These are phyloP conservation scores for Ormyrus labotus DNA, from an alignment of 2,888 invertebrate species.

Conservation along the genomic window DNA sequence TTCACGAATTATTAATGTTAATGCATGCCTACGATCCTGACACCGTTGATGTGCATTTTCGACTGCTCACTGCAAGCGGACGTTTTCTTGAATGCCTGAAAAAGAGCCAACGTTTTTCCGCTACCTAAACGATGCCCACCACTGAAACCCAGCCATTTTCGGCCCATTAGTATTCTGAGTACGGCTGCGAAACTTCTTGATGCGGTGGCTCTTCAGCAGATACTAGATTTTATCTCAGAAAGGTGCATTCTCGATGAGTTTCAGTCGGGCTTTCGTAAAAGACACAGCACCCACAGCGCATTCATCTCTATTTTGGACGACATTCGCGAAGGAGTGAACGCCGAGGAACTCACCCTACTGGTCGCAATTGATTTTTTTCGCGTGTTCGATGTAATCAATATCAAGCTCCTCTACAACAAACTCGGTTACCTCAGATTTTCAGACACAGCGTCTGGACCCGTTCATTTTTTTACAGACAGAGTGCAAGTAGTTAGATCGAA, in stretches of 20 bases:
- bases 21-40: too few relatives aligned
- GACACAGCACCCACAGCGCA: constrained; percentile 3
- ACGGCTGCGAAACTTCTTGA: constrained; percentile 48
- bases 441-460: too few relatives aligned
- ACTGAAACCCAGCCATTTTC: constrained; percentile 4
- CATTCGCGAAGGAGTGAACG: not conserved
- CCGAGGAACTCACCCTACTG: not conserved
- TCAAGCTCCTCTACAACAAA: not conserved
- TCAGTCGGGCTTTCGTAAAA: constrained; percentile 31
- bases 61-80: too few relatives aligned
- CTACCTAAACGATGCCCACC: not conserved
- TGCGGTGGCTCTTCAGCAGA: constrained; percentile 40
- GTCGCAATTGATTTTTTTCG: constrained; percentile 36
- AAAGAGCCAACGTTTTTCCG: not conserved
- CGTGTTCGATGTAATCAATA: constrained; percentile 29
- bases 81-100: too few relatives aligned
- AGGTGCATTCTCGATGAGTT: constrained; percentile 19
- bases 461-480: not conserved
- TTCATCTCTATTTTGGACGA: constrained; percentile 7
- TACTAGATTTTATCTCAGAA: not conserved
- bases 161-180: constrained; percentile 47
- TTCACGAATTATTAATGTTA: too few relatives aligned
- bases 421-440: not conserved
- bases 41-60: too few relatives aligned
- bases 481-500: not conserved